Conservation (phyloP, 2,888 invertebrate species). For the Eilema depressum region DNA sequence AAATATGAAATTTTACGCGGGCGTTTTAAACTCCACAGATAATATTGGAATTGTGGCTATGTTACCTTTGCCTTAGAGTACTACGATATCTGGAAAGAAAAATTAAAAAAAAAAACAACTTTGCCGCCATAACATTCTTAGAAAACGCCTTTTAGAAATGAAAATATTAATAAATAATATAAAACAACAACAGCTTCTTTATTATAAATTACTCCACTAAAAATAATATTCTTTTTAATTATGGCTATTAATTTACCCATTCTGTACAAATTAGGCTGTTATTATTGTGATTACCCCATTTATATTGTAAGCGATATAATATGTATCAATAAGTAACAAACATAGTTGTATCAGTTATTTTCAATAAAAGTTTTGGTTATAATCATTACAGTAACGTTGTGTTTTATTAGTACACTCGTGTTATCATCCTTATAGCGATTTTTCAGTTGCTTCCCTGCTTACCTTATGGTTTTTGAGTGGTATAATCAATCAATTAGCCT, state of each 20-base stretch:
- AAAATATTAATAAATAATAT: slow-evolving; percentile 21
- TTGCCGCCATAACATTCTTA: neutral
- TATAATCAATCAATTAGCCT: too few species aligned
- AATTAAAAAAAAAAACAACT: neutral
- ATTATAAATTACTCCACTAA: slow-evolving; percentile 38
- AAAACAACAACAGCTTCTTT: slow-evolving; percentile 19
- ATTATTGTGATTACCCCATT: slow-evolving; percentile 50
- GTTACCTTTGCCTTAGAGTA: slow-evolving; percentile 1
- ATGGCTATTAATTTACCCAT: slow-evolving; percentile 27
- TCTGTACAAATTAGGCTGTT: slow-evolving; percentile 60
- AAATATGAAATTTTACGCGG: neutral
- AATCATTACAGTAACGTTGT: neutral
- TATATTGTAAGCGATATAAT: slow-evolving; percentile 47
- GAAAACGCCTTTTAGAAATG: too few species aligned
- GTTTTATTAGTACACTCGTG: neutral
- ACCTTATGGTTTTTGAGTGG: too few species aligned
- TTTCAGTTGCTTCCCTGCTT: too few species aligned
- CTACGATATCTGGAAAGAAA: neutral
- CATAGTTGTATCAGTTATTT: slow-evolving; percentile 54
- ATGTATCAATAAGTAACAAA: slow-evolving; percentile 36
- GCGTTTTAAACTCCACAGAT: neutral
- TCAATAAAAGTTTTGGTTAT: slow-evolving; percentile 51
- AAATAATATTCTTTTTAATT: slow-evolving; percentile 24
- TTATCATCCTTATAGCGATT: too few species aligned
- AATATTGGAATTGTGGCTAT: neutral